Base-by-base conservation (phyloP, 2,888 invertebrate species). In the Vandiemenella viatica region DNA sequence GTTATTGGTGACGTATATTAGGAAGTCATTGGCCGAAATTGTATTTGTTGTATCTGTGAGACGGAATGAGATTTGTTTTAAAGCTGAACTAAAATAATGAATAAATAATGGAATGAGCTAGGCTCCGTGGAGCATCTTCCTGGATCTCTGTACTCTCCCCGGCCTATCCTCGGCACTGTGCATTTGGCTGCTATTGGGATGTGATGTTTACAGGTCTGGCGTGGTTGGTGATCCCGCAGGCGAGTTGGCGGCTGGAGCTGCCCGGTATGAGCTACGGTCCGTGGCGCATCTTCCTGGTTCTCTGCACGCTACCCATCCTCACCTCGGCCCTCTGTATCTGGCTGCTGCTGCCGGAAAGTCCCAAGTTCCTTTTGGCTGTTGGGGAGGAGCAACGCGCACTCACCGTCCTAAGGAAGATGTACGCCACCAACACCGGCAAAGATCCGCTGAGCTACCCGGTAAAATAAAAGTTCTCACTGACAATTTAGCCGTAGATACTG, bases 341-440 rank as follows among this genome's bases (percentile, higher is more conserved):
- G 4, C 58, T 62, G 19, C 57, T 65, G 21, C 57, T 65, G 26
- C 65, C 65, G 5, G 65, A 65, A 48, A 65, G 65, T 53, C 65
- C 66, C 1, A 65, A 65, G 54, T 66, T 62, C 50, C 50, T 61
- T 2, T 51, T 65, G 3, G 52, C 61, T 3, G 58, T 61, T 32
- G 63, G 62, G 2, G 53, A 60, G 15, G 55, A 60, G 4, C 57
- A 60, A 7, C 55, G 60, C 46, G 56, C 62, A 5, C 51, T 63
- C 8, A 52, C 57, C 8, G 60, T 63, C 26, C 52, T 66, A 15
- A 55, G 58, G 42, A 57, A 50, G 13, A 61, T 65, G 8, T 63
- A 58, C 49, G 53, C 55, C 2, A 49, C 57, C 16, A 55, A 55
- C 46, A 49, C 50, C 1, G 50, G 54, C 17, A 23, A 44, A 13